Evolutionary conservation across 2,888 invertebrate genomes (phyloP), one percentile per base, ranked within the genome.

Genomic region (Andricus curvator): DNA sequence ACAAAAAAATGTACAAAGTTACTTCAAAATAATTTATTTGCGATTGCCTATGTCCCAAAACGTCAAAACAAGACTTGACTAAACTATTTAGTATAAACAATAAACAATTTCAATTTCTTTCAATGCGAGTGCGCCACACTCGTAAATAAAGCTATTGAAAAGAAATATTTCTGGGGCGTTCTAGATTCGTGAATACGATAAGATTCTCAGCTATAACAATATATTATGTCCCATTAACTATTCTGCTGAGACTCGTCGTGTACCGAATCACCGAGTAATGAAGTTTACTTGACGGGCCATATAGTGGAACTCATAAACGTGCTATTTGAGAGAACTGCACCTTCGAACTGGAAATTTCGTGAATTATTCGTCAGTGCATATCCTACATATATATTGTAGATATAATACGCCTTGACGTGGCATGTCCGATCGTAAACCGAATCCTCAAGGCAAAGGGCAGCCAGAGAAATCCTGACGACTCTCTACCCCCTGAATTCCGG

Each of bases 401-500:
- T 74, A 74, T 74, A 74, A 74, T 56, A 56, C n/a, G 67, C 41
- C 41, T 67, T 56, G 74, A 74, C 74, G 74, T 56, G 74, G 74
- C 74, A 60, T 74, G 74, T 74, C 74, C 74, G 74, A 74, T 74
- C 74, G 74, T 74, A 74, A 74, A 74, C 74, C n/a, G 56, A 74
- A 74, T 74, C 74, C 74, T 56, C 56, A 74, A 74, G 74, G 56
- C n/a, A 37, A 37, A 33, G 56, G 37, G 4, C 70, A 51, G 29
- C 25, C 51, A 51, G 51, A 74, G 74, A 74, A 74, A 56, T 74
- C 74, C 56, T 56, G 74, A 74, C 56, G 37, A 33, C n/a, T 51
- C 33, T 37, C 13, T 33, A 11, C 29, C 33, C 22, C n/a, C 33
- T 60, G 33, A 74, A 74, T 74, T 56, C 56, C 33, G 56, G 74